These are phyloP conservation scores for Ferdinandea cuprea DNA, from an alignment of 2,888 invertebrate species.

Conservation along the genomic window DNA sequence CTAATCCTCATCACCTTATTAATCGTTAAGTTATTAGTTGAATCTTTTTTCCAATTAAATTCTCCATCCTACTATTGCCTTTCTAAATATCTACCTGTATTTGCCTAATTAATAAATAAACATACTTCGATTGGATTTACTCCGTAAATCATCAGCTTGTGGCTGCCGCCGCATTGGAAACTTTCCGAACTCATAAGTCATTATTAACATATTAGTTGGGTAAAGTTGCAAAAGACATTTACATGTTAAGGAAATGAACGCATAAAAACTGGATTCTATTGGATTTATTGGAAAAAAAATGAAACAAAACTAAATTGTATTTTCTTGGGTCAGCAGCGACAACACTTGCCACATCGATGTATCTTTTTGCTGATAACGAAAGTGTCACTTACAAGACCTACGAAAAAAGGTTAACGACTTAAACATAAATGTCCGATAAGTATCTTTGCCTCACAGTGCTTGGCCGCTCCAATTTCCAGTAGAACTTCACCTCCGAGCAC, in stretches of 20 bases:
- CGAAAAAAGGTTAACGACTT: conserved; percentile 44
- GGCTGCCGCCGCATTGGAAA: background rate
- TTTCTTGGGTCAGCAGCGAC: conserved; percentile 14
- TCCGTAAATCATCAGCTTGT: conserved; percentile 52
- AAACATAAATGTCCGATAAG: conserved; percentile 41
- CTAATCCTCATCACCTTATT: conserved; percentile 54
- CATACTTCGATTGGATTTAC: conserved; percentile 67
- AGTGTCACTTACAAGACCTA: conserved; percentile 31
- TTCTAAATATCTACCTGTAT: conserved; percentile 37
- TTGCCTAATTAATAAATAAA: conserved; percentile 70
- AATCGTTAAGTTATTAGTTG: conserved; percentile 62
- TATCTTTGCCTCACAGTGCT: background rate
- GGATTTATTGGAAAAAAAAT: conserved; percentile 15
- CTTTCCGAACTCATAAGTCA: conserved; percentile 31
- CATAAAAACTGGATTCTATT: background rate
- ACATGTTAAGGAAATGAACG: background rate
- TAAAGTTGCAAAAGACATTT: conserved; percentile 17
- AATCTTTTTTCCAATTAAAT: conserved; percentile 36
- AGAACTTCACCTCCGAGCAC: background rate
- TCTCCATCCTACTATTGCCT: background rate
- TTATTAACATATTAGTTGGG: conserved; percentile 42
- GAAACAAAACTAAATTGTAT: background rate
- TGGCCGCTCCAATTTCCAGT: background rate
- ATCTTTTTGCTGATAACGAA: conserved; percentile 46
- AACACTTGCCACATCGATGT: conserved; percentile 33